phyloP scores from a whole-genome alignment of 30 jellyfish, hydroid and myxozoan species.

The Pseudorhiza aurosa region DNA sequence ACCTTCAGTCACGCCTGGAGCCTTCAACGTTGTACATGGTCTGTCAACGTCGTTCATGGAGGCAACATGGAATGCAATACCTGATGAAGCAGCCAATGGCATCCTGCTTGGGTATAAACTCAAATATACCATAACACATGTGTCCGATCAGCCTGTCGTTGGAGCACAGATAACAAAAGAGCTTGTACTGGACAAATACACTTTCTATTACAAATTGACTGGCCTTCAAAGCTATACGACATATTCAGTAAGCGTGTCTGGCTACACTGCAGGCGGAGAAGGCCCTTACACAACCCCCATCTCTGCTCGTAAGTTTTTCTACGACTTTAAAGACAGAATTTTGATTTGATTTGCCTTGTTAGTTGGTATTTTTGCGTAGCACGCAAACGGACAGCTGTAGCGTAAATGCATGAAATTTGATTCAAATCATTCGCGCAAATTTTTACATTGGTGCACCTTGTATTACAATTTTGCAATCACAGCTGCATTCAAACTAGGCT shows the following conservation, averaged over 20 bases:
- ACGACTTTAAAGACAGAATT: no score
- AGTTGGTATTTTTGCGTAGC: no score
- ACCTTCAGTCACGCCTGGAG: background rate
- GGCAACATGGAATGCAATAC: constrained; percentile 47
- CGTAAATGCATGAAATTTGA: no score
- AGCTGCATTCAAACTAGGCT: no score
- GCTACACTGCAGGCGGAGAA: constrained; percentile 58
- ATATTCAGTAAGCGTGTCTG: constrained; percentile 49
- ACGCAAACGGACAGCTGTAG: no score
- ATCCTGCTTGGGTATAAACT: constrained; percentile 62
- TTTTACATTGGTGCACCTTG: no score
- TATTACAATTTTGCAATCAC: no score
- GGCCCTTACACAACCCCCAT: constrained; percentile 57
- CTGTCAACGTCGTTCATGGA: constrained; percentile 28
- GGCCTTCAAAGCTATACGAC: constrained; percentile 59
- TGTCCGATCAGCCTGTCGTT: constrained; percentile 11
- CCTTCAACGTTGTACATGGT: background rate
- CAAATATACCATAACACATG: constrained; percentile 11
- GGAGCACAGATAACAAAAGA: constrained; percentile 19
- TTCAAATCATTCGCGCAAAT: no score
- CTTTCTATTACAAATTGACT: constrained; percentile 28
- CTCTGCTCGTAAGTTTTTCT: constrained; percentile 59
- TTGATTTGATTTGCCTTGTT: background rate
- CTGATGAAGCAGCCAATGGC: constrained; percentile 50
- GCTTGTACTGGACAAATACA: constrained; percentile 35